These are phyloP conservation scores for Ibycter americanus DNA, from an alignment of 2,797 vertebrate species.

Conservation along the genomic window DNA sequence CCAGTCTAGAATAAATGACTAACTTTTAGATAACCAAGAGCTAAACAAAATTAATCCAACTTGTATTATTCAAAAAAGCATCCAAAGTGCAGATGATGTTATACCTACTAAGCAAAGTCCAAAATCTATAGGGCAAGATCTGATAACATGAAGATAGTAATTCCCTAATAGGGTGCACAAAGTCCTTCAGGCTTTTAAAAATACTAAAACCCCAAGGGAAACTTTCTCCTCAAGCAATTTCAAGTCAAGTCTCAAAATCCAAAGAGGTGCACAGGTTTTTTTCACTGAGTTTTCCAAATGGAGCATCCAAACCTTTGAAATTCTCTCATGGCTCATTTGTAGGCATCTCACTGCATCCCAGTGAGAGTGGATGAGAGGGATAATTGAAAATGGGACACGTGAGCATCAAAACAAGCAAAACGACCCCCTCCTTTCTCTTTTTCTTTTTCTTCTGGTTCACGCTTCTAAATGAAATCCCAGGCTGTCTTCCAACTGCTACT, in stretches of 20 bases:
- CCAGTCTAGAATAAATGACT: background rate
- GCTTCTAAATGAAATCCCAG: constrained; percentile 57
- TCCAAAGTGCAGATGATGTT: background rate
- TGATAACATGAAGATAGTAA: background rate
- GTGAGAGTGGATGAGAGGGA: constrained; percentile 40
- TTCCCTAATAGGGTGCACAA: background rate
- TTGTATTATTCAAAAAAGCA: background rate
- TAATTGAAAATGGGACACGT: constrained; percentile 50
- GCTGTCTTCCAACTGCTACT: constrained; percentile 45
- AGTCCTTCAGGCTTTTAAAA: constrained; percentile 11
- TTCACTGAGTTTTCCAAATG: background rate
- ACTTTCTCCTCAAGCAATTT: background rate
- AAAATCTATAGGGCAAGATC: background rate
- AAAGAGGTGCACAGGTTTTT: background rate
- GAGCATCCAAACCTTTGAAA: constrained; percentile 46
- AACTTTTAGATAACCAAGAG: background rate
- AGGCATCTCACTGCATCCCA: constrained; percentile 47
- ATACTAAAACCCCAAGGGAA: background rate
- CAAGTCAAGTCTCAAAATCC: background rate
- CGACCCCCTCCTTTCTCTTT: constrained; percentile 8
- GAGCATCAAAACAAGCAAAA: constrained; percentile 62
- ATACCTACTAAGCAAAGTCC: background rate
- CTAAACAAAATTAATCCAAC: background rate
- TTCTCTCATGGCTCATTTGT: constrained; percentile 48
- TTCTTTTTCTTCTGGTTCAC: background rate